phyloP scores from a whole-genome alignment of 2,113 vertebrate species.

The Rhinoptilus africanus region DNA sequence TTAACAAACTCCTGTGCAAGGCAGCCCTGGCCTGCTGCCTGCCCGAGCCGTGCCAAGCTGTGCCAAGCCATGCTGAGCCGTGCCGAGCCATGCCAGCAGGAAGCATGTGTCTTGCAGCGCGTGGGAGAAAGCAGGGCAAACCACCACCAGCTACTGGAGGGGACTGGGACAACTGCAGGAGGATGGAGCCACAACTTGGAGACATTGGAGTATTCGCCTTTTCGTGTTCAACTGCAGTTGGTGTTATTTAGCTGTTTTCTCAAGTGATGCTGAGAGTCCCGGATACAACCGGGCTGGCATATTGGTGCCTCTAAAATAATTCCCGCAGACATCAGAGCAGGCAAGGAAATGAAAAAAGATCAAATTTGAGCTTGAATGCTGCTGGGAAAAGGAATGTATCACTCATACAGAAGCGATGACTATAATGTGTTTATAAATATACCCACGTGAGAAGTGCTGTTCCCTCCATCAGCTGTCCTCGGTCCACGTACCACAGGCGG shows the following conservation, averaged over 20 bases:
- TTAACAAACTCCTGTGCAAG: background rate
- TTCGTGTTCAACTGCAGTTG: background rate
- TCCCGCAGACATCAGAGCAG: background rate
- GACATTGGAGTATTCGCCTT: rapidly evolving
- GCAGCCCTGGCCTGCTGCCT: background rate
- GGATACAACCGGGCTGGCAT: background rate
- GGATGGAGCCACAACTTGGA: background rate
- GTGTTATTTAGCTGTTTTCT: background rate
- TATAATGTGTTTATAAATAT: background rate
- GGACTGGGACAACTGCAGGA: rapidly evolving
- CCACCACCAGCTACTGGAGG: background rate
- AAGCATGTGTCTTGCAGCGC: rapidly evolving
- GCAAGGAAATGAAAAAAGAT: background rate
- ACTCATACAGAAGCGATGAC: background rate
- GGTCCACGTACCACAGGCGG: background rate
- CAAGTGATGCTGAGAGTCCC: background rate
- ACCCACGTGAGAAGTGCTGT: background rate
- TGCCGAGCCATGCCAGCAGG: background rate
- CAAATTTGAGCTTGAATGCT: background rate
- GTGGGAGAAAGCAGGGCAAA: background rate
- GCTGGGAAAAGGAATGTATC: background rate
- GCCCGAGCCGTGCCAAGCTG: background rate
- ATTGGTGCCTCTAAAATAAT: background rate
- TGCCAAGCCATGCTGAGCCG: background rate
- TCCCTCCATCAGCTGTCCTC: background rate